phyloP scores from a whole-genome alignment of 1,140 invertebrate genomes.

The Hesperophylax magnus region DNA sequence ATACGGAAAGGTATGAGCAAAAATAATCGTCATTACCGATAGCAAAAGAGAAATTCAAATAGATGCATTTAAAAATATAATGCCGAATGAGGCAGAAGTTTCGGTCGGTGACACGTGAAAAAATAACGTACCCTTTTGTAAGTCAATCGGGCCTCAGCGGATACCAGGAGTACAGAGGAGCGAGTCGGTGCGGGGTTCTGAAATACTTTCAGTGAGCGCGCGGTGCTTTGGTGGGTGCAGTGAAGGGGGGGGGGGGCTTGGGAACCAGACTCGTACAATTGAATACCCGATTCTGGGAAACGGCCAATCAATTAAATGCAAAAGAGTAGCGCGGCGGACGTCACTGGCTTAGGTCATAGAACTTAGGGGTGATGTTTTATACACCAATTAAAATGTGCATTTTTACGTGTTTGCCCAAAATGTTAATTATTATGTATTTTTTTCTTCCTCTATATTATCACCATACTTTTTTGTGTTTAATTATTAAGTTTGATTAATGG shows the following conservation, averaged over 20 bases:
- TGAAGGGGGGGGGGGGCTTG: not conserved
- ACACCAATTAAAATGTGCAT: no score
- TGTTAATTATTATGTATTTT: no score
- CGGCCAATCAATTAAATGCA: slow-evolving; percentile 40
- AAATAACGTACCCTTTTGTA: slow-evolving; percentile 5
- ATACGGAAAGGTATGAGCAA: no score
- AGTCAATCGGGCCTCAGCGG: not conserved
- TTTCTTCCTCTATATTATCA: no score
- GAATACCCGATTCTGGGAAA: slow-evolving; percentile 36
- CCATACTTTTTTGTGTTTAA: no score
- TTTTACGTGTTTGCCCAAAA: no score
- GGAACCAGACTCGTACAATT: slow-evolving; percentile 32
- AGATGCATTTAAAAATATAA: no score
- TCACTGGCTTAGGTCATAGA: not conserved
- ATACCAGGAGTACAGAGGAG: not conserved
- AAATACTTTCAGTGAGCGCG: not conserved
- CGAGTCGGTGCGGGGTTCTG: not conserved
- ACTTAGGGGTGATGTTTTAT: no score
- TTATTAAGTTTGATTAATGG: no score
- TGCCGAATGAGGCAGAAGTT: not conserved
- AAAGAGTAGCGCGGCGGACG: slow-evolving; percentile 25
- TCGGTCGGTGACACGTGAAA: not conserved
- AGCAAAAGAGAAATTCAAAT: no score
- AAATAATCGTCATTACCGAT: no score
- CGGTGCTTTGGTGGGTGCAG: not conserved